phyloP scores from a whole-genome alignment of 2,113 vertebrate species.

The Oncorhynchus mykiss region DNA sequence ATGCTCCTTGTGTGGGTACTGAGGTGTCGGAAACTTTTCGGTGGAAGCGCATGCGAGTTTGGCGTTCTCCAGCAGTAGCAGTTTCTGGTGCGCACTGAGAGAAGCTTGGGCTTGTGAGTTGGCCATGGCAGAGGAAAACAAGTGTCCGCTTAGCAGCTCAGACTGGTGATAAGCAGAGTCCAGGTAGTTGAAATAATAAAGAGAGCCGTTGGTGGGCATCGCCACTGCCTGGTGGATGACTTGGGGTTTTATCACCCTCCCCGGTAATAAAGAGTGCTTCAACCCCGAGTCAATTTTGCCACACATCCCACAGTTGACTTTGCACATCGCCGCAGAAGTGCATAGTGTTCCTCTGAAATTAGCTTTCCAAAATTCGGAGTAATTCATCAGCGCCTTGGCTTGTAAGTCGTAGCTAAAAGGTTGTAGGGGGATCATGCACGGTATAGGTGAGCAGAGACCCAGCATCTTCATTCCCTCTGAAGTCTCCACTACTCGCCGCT shows the following conservation, averaged over 20 bases:
- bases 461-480: constrained; percentile 82
- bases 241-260: constrained; percentile 93
- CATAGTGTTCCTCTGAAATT: constrained; percentile 83
- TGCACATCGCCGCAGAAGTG: constrained; percentile 82
- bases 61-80: constrained; percentile 89
- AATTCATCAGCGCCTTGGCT: constrained; percentile 92
- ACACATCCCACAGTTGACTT: constrained; percentile 88
- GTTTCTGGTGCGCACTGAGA: constrained; percentile 88
- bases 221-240: constrained; percentile 89
- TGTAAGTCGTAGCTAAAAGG: constrained; percentile 90
- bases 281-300: constrained; percentile 82
- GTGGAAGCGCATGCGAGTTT: constrained; percentile 79
- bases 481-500: constrained; percentile 65
- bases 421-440: constrained; percentile 91
- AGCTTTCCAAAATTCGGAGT: constrained; percentile 94
- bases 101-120: constrained; percentile 81
- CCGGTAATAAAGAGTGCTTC: constrained; percentile 76
- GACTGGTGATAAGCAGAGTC: constrained; percentile 89
- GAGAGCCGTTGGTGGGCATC: constrained; percentile 84
- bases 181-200: constrained; percentile 97
- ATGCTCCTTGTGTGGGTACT: constrained; percentile 90
- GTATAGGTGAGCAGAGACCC: constrained; percentile 88
- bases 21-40: constrained; percentile 85
- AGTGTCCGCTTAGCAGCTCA: constrained; percentile 86
- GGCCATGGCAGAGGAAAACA: constrained; percentile 83